Base-by-base conservation (phyloP, 2,113 vertebrate genomes). In the Hipposideros armiger region DNA sequence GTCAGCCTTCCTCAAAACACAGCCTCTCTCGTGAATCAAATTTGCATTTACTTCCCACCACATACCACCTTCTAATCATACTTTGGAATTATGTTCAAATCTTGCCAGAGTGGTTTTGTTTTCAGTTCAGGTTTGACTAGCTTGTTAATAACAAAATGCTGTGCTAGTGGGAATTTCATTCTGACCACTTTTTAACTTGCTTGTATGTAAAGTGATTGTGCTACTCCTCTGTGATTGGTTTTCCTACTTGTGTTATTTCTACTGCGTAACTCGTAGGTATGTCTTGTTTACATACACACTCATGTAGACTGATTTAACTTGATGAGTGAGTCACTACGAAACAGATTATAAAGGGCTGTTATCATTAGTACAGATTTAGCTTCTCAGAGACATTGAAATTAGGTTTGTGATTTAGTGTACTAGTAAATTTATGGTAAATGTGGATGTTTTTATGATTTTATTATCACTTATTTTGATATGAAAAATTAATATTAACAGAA, bases 401-500 rank as follows among this genome's bases (percentile, higher is more conserved):
- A 56, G 47, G 11, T 84, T 81, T 88, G 47, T 81, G 73, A 80
- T 42, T 70, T 91, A 91, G 64, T 95, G 7, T 88, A 19, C 83
- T 70, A 66, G 73, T 67, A 64, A 78, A 58, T 89, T 93, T 93
- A 73, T 30, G 67, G 87, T 96, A 93, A 91, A 70, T 70, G 93
- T 47, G 86, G 77, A 36, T 80, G 20, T 69, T 77, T 93, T 77
- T 84, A 3, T 92, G 73, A 54, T 77, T 95, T 77, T 81, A 69
- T 96, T 62, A 30, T 76, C 72, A 80, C 58, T 84, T 56, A 62
- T 15, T 91, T 95, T 80, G 50, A 81, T 80, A 0, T 90, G 92
- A 88, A 76, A 92, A 93, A 84, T 66, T 30, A 82, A 32, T 74
- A 16, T 70, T 91, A 94, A 76, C 52, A 77, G 58, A 91, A 74